Evolutionary conservation across 2,888 invertebrate genomes (phyloP).

Genomic region (Lasioglossum zephyrum): DNA sequence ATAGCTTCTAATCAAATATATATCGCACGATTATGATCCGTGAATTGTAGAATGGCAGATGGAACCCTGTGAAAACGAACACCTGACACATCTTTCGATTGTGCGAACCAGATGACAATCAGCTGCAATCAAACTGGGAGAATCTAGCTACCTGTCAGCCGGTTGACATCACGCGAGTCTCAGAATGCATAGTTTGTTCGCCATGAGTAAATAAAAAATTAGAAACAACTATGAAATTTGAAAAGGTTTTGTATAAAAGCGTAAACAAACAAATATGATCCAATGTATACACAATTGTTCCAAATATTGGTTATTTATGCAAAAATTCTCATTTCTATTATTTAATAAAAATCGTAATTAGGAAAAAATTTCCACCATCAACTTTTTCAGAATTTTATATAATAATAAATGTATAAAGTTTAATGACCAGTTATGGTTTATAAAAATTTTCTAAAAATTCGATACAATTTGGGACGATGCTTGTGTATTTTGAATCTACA

Average conservation of each 20-base stretch:
- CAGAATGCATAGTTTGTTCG: constrained; percentile 70
- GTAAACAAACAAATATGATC: no score
- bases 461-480: no score
- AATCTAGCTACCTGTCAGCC: constrained; percentile 48
- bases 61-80: constrained; percentile 57
- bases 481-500: no score
- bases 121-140: constrained; percentile 57
- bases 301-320: no score
- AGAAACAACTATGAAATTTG: background rate
- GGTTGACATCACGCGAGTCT: constrained; percentile 50
- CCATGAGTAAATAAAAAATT: background rate
- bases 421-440: no score
- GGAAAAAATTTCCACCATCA: no score
- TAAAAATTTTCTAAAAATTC: no score
- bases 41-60: constrained; percentile 44
- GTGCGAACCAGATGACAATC: constrained; percentile 49
- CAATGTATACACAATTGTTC: no score
- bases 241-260: background rate
- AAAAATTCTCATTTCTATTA: no score
- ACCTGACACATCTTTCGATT: constrained; percentile 37
- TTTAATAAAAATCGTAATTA: no score
- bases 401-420: no score
- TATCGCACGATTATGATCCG: background rate
- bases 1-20: background rate
- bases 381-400: no score